These are phyloP conservation scores for Dinothrombium tinctorium DNA, from an alignment of 1,140 invertebrate species.

Conservation along the genomic window DNA sequence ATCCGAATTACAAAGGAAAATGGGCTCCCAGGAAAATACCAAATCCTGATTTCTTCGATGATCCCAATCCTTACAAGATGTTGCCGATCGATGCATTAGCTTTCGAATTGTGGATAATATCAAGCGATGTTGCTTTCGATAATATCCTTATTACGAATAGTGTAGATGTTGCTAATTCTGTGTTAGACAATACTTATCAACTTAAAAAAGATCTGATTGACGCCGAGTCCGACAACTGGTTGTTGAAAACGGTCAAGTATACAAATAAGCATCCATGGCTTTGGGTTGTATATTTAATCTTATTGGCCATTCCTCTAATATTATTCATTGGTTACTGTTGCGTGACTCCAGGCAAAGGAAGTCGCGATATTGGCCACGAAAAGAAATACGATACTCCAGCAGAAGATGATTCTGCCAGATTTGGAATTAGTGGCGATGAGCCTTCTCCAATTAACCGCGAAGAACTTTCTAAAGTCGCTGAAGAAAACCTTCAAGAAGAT, in stretches of 20 bases:
- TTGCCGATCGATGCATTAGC: constrained; percentile 70
- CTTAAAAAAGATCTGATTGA: constrained; percentile 56
- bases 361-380: constrained; percentile 3
- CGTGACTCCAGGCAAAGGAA: constrained; percentile 26
- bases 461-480: neutral
- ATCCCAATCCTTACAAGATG: constrained; percentile 54
- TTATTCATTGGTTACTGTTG: constrained; percentile 57
- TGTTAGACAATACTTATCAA: constrained; percentile 58
- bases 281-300: constrained; percentile 60
- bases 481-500: neutral
- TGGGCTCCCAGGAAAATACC: constrained; percentile 64
- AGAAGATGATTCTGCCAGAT: constrained; percentile 23
- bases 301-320: constrained; percentile 48
- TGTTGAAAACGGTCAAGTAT: constrained; percentile 50
- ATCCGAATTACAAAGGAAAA: constrained; percentile 83
- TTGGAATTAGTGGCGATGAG: constrained; percentile 3
- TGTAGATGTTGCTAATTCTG: constrained; percentile 44
- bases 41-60: constrained; percentile 82
- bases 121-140: constrained; percentile 73
- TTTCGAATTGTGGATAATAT: constrained; percentile 96
- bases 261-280: constrained; percentile 73
- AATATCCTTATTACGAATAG: constrained; percentile 82
- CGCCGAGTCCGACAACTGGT: constrained; percentile 45
- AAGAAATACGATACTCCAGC: constrained; percentile 35
- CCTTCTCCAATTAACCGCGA: neutral